Conservation (phyloP, 2,888 invertebrate species). For the Anagyrus pseudococci region DNA sequence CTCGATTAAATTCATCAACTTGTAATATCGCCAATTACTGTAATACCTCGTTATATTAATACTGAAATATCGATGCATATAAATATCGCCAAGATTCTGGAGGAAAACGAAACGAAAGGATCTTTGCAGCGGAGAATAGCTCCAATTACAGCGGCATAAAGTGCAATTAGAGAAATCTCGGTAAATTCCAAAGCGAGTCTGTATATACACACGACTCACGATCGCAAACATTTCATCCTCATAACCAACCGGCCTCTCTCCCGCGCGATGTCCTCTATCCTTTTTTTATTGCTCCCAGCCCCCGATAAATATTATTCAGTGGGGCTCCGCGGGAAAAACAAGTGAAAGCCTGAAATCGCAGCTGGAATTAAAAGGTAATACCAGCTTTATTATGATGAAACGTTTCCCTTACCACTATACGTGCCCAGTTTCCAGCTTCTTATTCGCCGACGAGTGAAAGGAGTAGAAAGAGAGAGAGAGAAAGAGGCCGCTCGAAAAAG, state of each 20-base stretch:
- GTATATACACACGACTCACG: background rate
- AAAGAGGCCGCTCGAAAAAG: conserved; percentile 15
- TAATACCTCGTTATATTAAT: too few relatives aligned
- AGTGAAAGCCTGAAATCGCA: background rate
- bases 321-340: background rate
- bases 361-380: conserved; percentile 27
- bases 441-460: background rate
- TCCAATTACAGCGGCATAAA: too few relatives aligned
- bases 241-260: background rate
- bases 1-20: too few relatives aligned
- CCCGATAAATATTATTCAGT: conserved; percentile 26
- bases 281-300: background rate
- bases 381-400: conserved; percentile 27
- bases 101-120: too few relatives aligned
- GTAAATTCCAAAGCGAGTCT: too few relatives aligned
- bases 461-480: background rate
- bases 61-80: too few relatives aligned
- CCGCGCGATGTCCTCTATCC: background rate
- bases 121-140: too few relatives aligned
- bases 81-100: too few relatives aligned
- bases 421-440: background rate
- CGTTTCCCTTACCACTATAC: background rate
- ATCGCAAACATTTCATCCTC: conserved; percentile 22
- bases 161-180: too few relatives aligned
- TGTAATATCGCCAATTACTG: too few relatives aligned